Base-by-base conservation (phyloP, 2,797 vertebrate genomes). In the Enoplosus armatus region DNA sequence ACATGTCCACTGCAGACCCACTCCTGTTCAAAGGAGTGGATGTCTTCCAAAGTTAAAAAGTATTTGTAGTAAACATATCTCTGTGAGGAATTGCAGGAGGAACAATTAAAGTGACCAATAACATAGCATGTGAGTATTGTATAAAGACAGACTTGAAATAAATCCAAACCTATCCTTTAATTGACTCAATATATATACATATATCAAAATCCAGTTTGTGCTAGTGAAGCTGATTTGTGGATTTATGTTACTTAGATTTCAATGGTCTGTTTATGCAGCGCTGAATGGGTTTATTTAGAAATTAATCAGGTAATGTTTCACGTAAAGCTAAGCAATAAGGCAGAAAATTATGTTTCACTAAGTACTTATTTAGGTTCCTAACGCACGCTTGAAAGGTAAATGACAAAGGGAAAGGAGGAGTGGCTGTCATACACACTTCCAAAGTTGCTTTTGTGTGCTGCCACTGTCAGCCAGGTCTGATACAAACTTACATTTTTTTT, bases 401-500 rank as follows among this genome's bases (percentile, higher is more conserved):
- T 50, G 16, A 72, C 20, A 48, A 53, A 70, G 39, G 26, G 6
- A n/a, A 9, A 33, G 33, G 12, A 68, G 50, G 58, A 62, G 48
- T 71, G 56, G 39, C 11, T 61, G 39, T 31, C 66, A 55, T 6
- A 29, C 39, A 75, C 50, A 80, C 72, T 63, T 55, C 15, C 3
- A 72, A 55, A 60, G 66, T 39, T 39, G 48, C 56, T 80, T 74
- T 58, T 27, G 6, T 68, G 62, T 33, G 48, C 1, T 31, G 56
- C 16, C 72, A 29, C 53, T 58, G 70, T 73, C 4, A 73, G 64
- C 45, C 68, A 16, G 47, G 35, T 77, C 45, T 79, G 76, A 79
- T 73, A 74, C 50, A 3, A n/a, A n/a, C n/a, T n/a, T n/a, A n/a
- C n/a, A n/a, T 15, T 65, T 66, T 48, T 12, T 68, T 75, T 50